A percentile compares a stretch with the other conserved stretches of the same genome.
Evolutionary conservation across 2,888 invertebrate genomes (phyloP).

Genomic region (Meghimatium bilineatum): DNA sequence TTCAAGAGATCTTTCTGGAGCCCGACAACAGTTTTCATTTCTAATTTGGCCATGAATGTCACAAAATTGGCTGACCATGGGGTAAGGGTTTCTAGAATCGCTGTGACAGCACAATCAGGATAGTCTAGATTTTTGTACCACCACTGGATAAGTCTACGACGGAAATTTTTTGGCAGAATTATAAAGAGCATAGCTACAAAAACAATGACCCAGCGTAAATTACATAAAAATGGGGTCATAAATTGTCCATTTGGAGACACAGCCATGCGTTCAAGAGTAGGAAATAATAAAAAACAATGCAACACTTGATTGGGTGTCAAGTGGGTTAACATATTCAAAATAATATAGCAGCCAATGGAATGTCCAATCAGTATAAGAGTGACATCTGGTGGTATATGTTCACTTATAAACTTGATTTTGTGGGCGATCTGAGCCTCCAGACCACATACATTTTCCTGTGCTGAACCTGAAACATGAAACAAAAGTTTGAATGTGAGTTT

Average conservation of each 20-base stretch:
- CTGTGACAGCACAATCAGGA: slow-evolving; percentile 69
- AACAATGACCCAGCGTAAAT: slow-evolving; percentile 75
- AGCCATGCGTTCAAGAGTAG: slow-evolving; percentile 90
- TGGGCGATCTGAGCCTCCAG: slow-evolving; percentile 88
- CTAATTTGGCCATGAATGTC: slow-evolving; percentile 77
- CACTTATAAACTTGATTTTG: slow-evolving; percentile 87
- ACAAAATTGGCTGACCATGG: slow-evolving; percentile 68
- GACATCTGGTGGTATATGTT: slow-evolving; percentile 84
- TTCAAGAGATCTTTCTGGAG: slow-evolving; percentile 83
- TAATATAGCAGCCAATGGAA: slow-evolving; percentile 92
- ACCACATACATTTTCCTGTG: slow-evolving; percentile 75
- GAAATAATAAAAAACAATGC: slow-evolving; percentile 85
- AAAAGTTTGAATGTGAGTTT: no score
- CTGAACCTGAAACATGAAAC: slow-evolving; percentile 58
- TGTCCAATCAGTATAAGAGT: slow-evolving; percentile 89
- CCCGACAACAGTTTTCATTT: slow-evolving; percentile 86
- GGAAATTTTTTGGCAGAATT: slow-evolving; percentile 60
- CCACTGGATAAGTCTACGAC: slow-evolving; percentile 67
- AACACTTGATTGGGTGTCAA: slow-evolving; percentile 71
- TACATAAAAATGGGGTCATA: slow-evolving; percentile 81
- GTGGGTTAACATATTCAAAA: slow-evolving; percentile 84
- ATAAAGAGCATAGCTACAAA: slow-evolving; percentile 66
- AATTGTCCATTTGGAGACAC: slow-evolving; percentile 86
- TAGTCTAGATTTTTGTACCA: slow-evolving; percentile 65
- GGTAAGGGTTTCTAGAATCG: slow-evolving; percentile 72